Evolutionary conservation across 2,797 vertebrate genomes (phyloP).

Genomic region (Acipenser ruthenus): DNA sequence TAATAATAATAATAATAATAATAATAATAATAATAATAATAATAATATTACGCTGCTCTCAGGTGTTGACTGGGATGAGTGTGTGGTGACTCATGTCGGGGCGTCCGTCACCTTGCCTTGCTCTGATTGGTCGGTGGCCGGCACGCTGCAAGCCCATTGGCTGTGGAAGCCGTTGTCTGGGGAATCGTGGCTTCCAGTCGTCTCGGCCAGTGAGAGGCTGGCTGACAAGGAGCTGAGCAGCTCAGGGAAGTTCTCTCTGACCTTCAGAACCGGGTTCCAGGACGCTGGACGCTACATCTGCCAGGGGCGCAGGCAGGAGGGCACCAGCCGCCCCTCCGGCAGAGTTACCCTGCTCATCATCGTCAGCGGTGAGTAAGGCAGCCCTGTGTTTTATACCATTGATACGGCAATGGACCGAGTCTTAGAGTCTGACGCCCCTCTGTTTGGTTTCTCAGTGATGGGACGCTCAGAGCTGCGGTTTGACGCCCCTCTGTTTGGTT

Average conservation of each 20-base stretch:
- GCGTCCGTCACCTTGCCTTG: conserved; percentile 41
- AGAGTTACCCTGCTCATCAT: conserved; percentile 46
- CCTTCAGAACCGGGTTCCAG: conserved; percentile 31
- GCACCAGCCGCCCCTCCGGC: conserved; percentile 29
- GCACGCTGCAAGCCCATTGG: conserved; percentile 43
- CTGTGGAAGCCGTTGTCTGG: conserved; percentile 23
- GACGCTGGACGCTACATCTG: conserved; percentile 51
- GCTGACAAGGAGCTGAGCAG: conserved; percentile 38
- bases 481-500: too few species aligned
- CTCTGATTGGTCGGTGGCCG: conserved; percentile 22
- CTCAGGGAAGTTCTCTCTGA: conserved; percentile 46
- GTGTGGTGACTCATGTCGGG: conserved; percentile 39
- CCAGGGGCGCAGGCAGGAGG: conserved; percentile 26
- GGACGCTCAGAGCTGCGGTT: too few species aligned
- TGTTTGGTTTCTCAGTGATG: too few species aligned
- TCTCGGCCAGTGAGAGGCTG: conserved; percentile 41
- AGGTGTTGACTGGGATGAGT: conserved; percentile 42
- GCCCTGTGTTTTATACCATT: too few species aligned
- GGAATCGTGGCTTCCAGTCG: conserved; percentile 38
- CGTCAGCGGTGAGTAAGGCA: conserved; percentile 43
- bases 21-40: too few species aligned
- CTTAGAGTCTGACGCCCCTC: too few species aligned
- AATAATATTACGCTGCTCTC: not conserved
- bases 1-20: too few species aligned
- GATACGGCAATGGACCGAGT: too few species aligned